Conservation (phyloP, 2,888 invertebrate genomes). For the Charanyca ferruginea region DNA sequence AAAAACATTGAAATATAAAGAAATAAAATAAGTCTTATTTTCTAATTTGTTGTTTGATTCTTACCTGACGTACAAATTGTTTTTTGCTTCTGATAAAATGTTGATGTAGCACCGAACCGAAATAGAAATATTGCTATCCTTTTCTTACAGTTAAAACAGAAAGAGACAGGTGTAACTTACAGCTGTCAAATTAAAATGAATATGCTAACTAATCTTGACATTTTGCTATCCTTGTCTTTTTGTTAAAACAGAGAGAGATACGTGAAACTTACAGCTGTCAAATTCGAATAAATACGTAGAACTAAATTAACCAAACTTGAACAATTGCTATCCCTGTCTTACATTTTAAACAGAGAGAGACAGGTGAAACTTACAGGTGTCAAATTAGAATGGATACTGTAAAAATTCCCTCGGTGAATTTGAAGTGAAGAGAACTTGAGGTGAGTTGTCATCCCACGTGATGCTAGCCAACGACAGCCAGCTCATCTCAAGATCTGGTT, state of each 20-base stretch:
- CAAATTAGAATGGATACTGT: too few species aligned
- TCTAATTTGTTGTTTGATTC: slow-evolving; percentile 43
- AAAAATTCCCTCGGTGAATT: too few species aligned
- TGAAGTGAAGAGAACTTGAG: too few species aligned
- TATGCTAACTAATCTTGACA: too few species aligned
- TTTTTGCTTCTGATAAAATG: neutral
- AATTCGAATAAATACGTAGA: neutral
- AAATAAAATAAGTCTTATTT: slow-evolving; percentile 35
- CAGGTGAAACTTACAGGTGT: too few species aligned
- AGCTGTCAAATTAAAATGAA: neutral
- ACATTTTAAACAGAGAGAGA: too few species aligned
- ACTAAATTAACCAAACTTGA: too few species aligned
- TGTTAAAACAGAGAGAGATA: neutral
- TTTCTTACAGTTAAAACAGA: neutral
- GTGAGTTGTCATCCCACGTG: too few species aligned
- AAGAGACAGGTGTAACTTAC: neutral
- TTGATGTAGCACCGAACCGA: neutral
- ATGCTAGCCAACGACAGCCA: too few species aligned
- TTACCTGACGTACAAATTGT: neutral
- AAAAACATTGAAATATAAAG: slow-evolving; percentile 40
- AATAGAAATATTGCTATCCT: neutral
- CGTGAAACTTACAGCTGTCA: neutral
- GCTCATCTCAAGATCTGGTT: too few species aligned
- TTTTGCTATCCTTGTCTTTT: neutral
- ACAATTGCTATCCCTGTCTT: too few species aligned